Base-by-base conservation (phyloP, 2,797 vertebrate species). In the Labeo calbasu region DNA sequence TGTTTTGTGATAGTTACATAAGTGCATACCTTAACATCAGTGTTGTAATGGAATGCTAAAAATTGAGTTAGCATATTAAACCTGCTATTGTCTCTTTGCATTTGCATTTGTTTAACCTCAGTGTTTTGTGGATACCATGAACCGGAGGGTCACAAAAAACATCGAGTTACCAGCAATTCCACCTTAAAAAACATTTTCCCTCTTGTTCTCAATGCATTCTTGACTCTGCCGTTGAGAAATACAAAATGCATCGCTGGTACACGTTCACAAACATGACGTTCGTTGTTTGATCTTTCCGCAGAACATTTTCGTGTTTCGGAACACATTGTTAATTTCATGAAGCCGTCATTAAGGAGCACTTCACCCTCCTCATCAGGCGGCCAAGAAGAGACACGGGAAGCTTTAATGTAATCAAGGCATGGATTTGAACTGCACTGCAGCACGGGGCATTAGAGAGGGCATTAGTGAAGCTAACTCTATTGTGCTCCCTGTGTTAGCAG, bases 61-160 rank as follows among this genome's bases (percentile, higher is more conserved):
- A 36, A 48, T 14, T 36, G 3, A 61, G 12, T 19, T 78, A 8
- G 70, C 36, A 70, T 48, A 88, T 84, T 86, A 90, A 85, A 70
- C 59, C 32, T 75, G 40, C 53, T 53, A 43, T 84, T 4, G 71
- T 78, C 83, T 73, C 88, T 88, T 91, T 89, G 88, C 59, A 88
- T 88, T 91, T 89, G 88, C 59, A 88, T 85, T 14, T 83, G 12
- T 86, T 89, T 86, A 79, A 86, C 84, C 70, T 73, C 48, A 3
- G 59, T 23, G 13, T 43, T 78, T 46, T 76, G n/a, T 43, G 25
- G 10, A 57, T 46, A 48, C 40, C 2, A 32, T 48, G 11, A 48
- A 21, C 19, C 5, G 28, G 36, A 55, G 71, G 23, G 15, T 43
- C 48, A 70, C 25, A 21, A 4, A 82, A 72, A 15, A 48, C 50